Evolutionary conservation across 2,888 invertebrate genomes (phyloP).

Genomic region (Coecobrya sp.): DNA sequence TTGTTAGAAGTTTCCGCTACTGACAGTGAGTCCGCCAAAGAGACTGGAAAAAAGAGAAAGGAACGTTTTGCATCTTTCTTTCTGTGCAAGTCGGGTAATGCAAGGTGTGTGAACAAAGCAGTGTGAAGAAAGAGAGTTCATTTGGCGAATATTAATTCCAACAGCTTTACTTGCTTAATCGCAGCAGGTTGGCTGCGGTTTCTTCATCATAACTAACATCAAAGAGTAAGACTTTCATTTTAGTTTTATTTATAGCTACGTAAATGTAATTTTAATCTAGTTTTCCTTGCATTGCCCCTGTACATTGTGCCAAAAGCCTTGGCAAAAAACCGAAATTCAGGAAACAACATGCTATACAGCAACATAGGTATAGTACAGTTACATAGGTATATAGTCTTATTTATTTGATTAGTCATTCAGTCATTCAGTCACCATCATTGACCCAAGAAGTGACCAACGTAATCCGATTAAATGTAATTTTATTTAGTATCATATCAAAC

Average conservation of each 20-base stretch:
- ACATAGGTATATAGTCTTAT: too few species aligned
- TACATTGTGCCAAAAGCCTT: too few species aligned
- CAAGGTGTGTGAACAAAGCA: neutral
- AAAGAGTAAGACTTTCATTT: too few species aligned
- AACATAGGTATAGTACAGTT: too few species aligned
- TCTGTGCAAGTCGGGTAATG: neutral
- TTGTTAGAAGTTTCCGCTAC: slow-evolving; percentile 25
- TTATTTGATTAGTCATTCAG: neutral
- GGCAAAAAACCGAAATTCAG: too few species aligned
- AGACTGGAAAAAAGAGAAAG: neutral
- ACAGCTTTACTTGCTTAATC: neutral
- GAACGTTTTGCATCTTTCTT: neutral
- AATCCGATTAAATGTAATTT: neutral
- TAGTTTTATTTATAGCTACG: too few species aligned
- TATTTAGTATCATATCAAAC: neutral
- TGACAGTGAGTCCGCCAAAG: neutral
- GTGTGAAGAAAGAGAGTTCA: neutral
- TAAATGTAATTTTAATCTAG: too few species aligned
- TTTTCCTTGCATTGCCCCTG: too few species aligned
- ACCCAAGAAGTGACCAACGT: neutral
- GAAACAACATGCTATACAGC: too few species aligned
- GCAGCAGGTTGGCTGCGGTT: neutral
- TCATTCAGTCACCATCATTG: neutral
- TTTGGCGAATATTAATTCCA: slow-evolving; percentile 7
- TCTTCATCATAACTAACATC: too few species aligned